A percentile compares a stretch with the other conserved stretches of the same genome.
Conservation (phyloP, 2,797 vertebrate species). For the Pagetopsis macropterus region DNA sequence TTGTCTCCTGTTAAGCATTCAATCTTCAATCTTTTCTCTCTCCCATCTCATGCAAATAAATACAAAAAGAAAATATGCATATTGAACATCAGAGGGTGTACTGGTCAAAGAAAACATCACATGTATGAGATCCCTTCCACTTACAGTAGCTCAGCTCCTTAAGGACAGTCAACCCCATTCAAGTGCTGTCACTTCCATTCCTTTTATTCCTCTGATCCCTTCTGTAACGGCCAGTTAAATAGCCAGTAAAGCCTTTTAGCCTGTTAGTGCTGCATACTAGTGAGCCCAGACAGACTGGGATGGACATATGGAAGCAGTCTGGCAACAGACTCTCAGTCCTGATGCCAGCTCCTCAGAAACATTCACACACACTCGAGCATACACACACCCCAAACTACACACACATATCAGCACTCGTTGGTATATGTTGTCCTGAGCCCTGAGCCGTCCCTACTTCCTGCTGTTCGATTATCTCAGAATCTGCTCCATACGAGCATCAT, state of each 20-base stretch:
- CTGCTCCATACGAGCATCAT: conserved; percentile 55
- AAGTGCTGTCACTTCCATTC: conserved; percentile 44
- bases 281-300: conserved; percentile 65
- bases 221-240: conserved; percentile 59
- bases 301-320: conserved; percentile 77
- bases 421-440: conserved; percentile 43
- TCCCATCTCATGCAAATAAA: conserved; percentile 2
- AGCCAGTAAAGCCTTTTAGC: conserved; percentile 67
- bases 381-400: not conserved
- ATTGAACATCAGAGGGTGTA: not conserved
- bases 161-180: conserved; percentile 42
- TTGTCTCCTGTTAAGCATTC: not conserved
- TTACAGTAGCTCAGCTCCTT: conserved; percentile 43
- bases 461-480: conserved; percentile 67
- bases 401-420: conserved; percentile 27
- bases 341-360: conserved; percentile 63
- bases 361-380: not conserved
- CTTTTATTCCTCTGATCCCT: conserved; percentile 46
- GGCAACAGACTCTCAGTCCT: conserved; percentile 53
- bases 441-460: conserved; percentile 56
- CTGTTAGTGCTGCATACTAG: conserved; percentile 64
- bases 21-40: not conserved
- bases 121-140: conserved; percentile 41
- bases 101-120: conserved; percentile 18
- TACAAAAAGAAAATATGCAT: not conserved